phyloP scores from a whole-genome alignment of 2,113 vertebrate genomes.

The Excalfactoria chinensis region DNA sequence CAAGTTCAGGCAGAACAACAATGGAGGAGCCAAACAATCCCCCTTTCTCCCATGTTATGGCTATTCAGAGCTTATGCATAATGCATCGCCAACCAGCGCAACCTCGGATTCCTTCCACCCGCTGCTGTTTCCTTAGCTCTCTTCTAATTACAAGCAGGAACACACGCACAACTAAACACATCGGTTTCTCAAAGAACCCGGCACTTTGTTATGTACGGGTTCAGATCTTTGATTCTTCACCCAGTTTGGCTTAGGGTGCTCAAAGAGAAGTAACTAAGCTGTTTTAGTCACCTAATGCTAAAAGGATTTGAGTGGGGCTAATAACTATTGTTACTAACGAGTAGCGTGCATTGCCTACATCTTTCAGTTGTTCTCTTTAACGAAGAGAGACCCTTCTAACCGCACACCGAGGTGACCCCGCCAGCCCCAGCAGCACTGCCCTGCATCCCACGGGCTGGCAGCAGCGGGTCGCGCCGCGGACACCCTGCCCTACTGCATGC shows the following conservation, averaged over 20 bases:
- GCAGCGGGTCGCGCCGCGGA: not conserved
- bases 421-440: too few relatives aligned
- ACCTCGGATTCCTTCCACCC: constrained; percentile 48
- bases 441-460: too few relatives aligned
- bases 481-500: too few relatives aligned
- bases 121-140: constrained; percentile 43
- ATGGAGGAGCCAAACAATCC: constrained; percentile 60
- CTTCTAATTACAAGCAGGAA: not conserved
- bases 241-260: not conserved
- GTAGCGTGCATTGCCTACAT: not conserved
- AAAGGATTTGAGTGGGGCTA: not conserved
- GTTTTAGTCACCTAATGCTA: constrained; percentile 28
- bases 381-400: not conserved
- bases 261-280: not conserved
- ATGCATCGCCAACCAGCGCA: constrained; percentile 40
- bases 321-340: not conserved
- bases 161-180: not conserved
- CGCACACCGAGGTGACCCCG: not conserved
- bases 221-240: constrained; percentile 35
- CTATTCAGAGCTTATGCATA: constrained; percentile 67
- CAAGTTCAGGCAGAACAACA: constrained; percentile 78
- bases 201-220: not conserved
- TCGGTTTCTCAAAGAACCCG: not conserved
- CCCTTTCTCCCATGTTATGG: constrained; percentile 45
- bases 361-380: not conserved